Evolutionary conservation across 1,140 invertebrate species (phyloP), one percentile per base, ranked within the genome.

Genomic region (Andrena cerasifolii): DNA sequence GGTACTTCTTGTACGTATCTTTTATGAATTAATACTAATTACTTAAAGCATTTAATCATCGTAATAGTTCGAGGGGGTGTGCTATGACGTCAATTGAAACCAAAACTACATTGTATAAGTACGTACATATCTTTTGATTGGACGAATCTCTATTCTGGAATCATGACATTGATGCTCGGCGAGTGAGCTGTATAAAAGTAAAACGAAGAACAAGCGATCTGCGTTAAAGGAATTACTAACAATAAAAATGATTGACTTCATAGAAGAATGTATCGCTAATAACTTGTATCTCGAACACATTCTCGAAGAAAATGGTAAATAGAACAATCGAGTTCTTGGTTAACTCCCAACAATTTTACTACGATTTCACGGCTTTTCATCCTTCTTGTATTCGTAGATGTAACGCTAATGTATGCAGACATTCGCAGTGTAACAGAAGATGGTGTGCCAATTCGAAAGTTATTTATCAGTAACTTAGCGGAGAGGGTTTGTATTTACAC

Each of bases 401-500:
- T 26, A 21, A n/a, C n/a, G n/a, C 0, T 33, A n/a, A 24, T n/a
- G 26, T 21, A 16, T 40, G 18, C 0, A 7, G 12, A 36, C 28
- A 10, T 36, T n/a, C 6, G 14, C 53, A 31, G 53, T 12, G 66
- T 63, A 36, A 82, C 51, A 0, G 40, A 82, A 53, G 90, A 92
- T 71, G 89, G 87, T 24, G 80, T 90, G 18, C 89, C 89, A 26
- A 90, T 92, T 68, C 75, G 90, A 78, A 92, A 92, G 86, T 84
- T 92, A 56, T 92, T 92, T 73, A 68, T 92, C 72, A 86, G 88
- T 0, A 92, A 92, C 83, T 82, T 92, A 72, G 89, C 91, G 49
- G 84, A 90, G 79, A 89, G 91, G 70, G 91, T 92, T 65, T 88
- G 90, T 87, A 84, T 28, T 72, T 63, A 33, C 26, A 47, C 14